These are phyloP conservation scores for Sebastes fasciatus DNA, from an alignment of 2,113 vertebrate species.

Conservation along the genomic window DNA sequence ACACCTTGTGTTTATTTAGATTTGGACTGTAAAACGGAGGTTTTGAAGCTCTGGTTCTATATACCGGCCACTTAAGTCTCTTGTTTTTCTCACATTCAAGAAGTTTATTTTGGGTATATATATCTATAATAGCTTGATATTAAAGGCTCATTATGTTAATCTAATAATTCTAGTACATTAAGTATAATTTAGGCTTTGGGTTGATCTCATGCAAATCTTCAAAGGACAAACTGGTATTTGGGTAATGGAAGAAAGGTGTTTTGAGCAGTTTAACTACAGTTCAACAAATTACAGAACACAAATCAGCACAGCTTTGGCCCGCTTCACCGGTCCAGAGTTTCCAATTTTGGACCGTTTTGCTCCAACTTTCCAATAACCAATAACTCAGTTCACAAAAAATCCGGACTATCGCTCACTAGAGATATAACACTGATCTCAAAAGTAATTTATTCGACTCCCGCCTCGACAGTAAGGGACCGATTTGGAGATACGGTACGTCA, in stretches of 20 bases:
- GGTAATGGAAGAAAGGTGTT: conserved; percentile 32
- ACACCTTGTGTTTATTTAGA: conserved; percentile 24
- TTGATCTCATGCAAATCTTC: conserved; percentile 4
- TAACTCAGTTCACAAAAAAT: conserved; percentile 32
- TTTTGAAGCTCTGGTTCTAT: conserved; percentile 12
- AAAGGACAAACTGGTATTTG: conserved; percentile 13
- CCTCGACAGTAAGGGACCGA: conserved; percentile 13
- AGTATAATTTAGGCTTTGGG: background rate
- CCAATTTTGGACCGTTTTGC: conserved; percentile 4
- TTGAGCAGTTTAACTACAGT: conserved; percentile 4
- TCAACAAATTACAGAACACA: conserved; percentile 34
- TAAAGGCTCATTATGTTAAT: background rate
- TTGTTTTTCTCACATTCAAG: background rate
- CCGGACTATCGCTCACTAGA: conserved; percentile 15
- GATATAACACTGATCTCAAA: conserved; percentile 27
- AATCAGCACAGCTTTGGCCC: conserved; percentile 13
- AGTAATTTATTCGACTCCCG: conserved; percentile 33
- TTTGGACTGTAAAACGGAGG: background rate
- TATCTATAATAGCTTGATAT: background rate
- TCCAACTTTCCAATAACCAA: conserved; percentile 55
- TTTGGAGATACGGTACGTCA: conserved; percentile 3
- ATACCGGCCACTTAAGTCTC: background rate
- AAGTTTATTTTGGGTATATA: conserved; percentile 1
- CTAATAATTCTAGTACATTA: background rate
- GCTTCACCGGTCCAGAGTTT: conserved; percentile 13